Evolutionary conservation across 2,113 vertebrate species (phyloP).

Genomic region (Anolis sagrei): DNA sequence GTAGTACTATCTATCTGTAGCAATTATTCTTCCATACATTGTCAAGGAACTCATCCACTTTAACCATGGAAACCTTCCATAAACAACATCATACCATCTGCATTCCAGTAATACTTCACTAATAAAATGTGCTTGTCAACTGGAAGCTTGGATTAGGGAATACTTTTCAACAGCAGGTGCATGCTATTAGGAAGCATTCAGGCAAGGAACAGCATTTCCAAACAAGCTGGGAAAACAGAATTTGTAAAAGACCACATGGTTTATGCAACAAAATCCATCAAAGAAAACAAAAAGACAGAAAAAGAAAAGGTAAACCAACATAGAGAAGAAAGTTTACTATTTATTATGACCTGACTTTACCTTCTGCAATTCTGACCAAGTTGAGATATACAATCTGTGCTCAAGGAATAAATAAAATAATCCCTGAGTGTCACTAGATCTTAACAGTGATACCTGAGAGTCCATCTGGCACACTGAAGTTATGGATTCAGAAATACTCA

Average conservation of each 20-base stretch:
- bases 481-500: neutral
- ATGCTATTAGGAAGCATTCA: neutral
- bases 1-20: neutral
- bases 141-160: neutral
- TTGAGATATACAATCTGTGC: neutral
- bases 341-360: neutral
- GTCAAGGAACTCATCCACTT: neutral
- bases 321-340: neutral
- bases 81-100: neutral
- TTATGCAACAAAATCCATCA: neutral
- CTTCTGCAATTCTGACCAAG: neutral
- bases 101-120: constrained; percentile 11
- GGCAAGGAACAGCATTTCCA: neutral
- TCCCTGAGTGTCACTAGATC: neutral
- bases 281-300: neutral
- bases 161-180: neutral
- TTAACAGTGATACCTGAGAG: neutral
- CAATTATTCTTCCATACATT: neutral
- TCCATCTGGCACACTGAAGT: neutral
- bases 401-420: neutral
- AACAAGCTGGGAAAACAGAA: neutral
- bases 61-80: constrained; percentile 1
- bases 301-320: neutral
- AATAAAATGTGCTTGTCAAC: neutral
- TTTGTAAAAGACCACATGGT: neutral